Evolutionary conservation across 1,140 invertebrate species (phyloP).

Genomic region (Cotesia typhae): DNA sequence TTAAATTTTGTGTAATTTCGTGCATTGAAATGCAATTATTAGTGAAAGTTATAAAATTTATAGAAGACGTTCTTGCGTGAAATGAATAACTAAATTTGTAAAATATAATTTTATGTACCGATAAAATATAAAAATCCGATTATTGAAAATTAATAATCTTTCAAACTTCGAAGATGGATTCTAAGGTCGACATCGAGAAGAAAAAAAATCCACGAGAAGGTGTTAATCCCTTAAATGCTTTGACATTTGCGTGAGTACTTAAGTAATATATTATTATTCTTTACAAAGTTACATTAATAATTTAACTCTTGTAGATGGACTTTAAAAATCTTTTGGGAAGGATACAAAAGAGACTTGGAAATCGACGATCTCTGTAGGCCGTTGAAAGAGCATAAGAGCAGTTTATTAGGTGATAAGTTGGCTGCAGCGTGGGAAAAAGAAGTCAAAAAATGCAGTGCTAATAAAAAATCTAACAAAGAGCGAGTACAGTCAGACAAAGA

Average conservation of each 20-base stretch:
- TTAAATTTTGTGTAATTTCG: too few species aligned
- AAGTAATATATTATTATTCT: too few species aligned
- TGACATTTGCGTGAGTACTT: constrained; percentile 69
- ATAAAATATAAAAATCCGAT: too few species aligned
- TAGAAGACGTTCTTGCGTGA: constrained; percentile 51
- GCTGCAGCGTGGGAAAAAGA: constrained; percentile 54
- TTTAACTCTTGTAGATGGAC: constrained; percentile 65
- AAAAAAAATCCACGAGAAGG: constrained; percentile 66
- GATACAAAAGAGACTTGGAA: constrained; percentile 73
- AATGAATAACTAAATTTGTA: too few species aligned
- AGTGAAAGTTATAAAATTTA: too few species aligned
- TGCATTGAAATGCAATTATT: too few species aligned
- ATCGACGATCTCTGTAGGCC: constrained; percentile 74
- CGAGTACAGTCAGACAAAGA: constrained; percentile 26
- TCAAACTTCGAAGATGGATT: constrained; percentile 59
- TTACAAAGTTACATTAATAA: background rate
- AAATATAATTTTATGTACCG: too few species aligned
- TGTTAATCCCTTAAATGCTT: constrained; percentile 66
- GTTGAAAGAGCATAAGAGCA: constrained; percentile 69
- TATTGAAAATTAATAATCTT: too few species aligned
- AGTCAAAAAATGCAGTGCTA: constrained; percentile 33
- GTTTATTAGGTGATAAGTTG: constrained; percentile 62
- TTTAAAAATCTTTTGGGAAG: constrained; percentile 72
- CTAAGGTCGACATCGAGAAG: constrained; percentile 57
- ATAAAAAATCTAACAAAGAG: background rate